Base-by-base conservation (phyloP, 2,888 invertebrate genomes). In the Meloe dianella region DNA sequence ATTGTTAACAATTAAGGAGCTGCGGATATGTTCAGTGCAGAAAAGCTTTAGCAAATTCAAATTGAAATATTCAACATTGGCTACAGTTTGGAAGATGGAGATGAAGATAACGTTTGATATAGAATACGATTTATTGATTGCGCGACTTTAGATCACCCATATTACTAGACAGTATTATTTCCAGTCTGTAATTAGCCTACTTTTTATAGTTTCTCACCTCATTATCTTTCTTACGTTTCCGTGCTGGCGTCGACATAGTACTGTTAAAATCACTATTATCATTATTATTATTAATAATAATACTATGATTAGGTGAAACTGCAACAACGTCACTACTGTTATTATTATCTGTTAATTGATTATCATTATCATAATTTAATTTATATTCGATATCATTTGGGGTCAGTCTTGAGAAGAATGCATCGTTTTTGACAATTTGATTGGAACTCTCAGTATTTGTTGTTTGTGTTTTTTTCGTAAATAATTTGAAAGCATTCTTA, bases 361-460 rank as follows among this genome's bases (percentile, higher is more conserved):
- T 65, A 20, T 60, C 65, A 14, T 64, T 71, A 67, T 68, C 66
- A 30, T 67, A 67, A 67, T 80, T 80, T 29, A 82, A 73, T 63
- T 76, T 78, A 67, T 81, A 80, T 69, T 79, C 79, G 22, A 81
- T 81, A 74, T 81, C 82, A 73, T 77, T 77, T 29, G 80, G 77
- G 64, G 72, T 78, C 24, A 79, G 57, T 74, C 70, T 77, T 9
- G 76, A 78, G 32, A 80, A 78, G 67, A 79, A 80, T 60, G 75
- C 78, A 29, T 80, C 79, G 58, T 78, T 80, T 67, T 79, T 81
- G 7, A 78, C 74, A n/a, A 79, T 77, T 56, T 73, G 71, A 56
- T 75, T 73, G 7, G 75, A 74, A 51, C 29, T 61, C 10, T 66
- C 64, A 30, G 60, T 64, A 27, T 61, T 75, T 67, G 83, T 82